phyloP scores from a whole-genome alignment of 1,140 invertebrate genomes.

The Grapholita molesta region DNA sequence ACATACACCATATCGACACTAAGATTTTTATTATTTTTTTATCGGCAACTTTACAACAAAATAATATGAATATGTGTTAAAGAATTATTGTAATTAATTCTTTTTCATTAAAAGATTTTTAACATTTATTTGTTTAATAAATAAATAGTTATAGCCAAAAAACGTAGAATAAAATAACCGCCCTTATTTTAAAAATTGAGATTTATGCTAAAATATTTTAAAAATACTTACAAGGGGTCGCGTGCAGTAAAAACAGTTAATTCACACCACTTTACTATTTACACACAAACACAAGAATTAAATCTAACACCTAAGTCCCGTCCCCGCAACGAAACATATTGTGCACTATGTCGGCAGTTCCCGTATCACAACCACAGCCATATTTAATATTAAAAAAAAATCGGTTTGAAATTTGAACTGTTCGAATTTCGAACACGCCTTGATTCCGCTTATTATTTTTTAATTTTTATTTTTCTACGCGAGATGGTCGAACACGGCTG shows the following conservation, averaged over 20 bases:
- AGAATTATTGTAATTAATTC: no score
- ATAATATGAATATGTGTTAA: no score
- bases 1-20: no score
- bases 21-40: no score
- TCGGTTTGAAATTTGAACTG: background rate
- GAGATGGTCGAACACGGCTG: background rate
- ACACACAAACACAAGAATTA: slow-evolving; percentile 11
- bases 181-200: background rate
- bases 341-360: background rate
- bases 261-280: background rate
- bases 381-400: background rate
- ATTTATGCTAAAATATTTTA: background rate
- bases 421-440: slow-evolving; percentile 10
- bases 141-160: background rate
- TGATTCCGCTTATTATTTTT: background rate
- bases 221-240: slow-evolving; percentile 8
- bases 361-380: background rate
- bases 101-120: no score
- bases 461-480: slow-evolving; percentile 5
- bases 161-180: background rate
- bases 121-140: no score
- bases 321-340: background rate
- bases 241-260: slow-evolving; percentile 11
- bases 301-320: slow-evolving; percentile 13
- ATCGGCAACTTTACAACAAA: no score